Conservation (phyloP, 2,888 invertebrate genomes). For the Cephus nigrinus region DNA sequence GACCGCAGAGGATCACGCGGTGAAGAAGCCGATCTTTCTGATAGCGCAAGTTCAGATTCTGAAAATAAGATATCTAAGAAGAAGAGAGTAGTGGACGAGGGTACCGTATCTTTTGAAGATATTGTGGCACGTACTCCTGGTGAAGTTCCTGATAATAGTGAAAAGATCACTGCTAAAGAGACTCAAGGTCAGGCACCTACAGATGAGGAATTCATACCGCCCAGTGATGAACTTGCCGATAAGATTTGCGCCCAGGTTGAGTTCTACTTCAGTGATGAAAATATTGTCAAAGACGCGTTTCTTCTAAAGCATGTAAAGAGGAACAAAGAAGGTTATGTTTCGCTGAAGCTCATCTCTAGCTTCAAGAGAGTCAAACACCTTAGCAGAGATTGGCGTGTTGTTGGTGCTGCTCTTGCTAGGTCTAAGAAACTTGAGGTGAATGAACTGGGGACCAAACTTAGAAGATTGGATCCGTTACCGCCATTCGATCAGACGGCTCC, state of each 20-base stretch:
- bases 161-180: constrained; percentile 21
- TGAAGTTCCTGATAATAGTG: constrained; percentile 15
- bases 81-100: constrained; percentile 37
- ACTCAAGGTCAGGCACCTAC: constrained; percentile 11
- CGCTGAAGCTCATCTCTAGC: constrained; percentile 92
- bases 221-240: constrained; percentile 81
- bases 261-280: constrained; percentile 95
- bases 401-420: constrained; percentile 86
- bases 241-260: constrained; percentile 90
- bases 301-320: constrained; percentile 93
- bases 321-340: constrained; percentile 96
- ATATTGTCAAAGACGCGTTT: constrained; percentile 95
- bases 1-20: constrained; percentile 69
- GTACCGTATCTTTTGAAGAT: constrained; percentile 47
- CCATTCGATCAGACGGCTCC: constrained; percentile 93
- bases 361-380: constrained; percentile 95
- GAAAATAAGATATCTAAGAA: constrained; percentile 67
- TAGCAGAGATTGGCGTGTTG: constrained; percentile 93
- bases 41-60: constrained; percentile 77
- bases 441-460: constrained; percentile 88
- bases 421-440: constrained; percentile 87
- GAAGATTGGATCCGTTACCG: constrained; percentile 86
- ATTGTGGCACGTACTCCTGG: constrained; percentile 10
- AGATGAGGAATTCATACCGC: constrained; percentile 65
- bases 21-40: constrained; percentile 76